Percentiles rank a stretch among this genome's conserved stretches.
These are phyloP conservation scores for Apodemia mormo DNA, from an alignment of 2,888 invertebrate species.

Conservation along the genomic window DNA sequence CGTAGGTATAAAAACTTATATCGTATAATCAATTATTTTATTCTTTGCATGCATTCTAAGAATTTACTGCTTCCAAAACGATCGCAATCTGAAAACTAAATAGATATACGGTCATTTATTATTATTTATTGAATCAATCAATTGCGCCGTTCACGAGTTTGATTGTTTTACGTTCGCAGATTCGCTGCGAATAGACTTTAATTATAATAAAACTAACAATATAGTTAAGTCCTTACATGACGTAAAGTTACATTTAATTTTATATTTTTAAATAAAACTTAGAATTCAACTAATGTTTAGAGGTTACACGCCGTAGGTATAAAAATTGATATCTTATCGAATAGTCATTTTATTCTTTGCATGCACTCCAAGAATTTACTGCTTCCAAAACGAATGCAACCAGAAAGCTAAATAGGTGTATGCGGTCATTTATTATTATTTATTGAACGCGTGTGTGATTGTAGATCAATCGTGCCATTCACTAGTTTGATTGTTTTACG, in stretches of 20 bases:
- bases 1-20: conserved; percentile 6
- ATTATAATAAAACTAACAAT: too few relatives aligned
- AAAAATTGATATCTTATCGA: not conserved
- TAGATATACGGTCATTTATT: conserved; percentile 34
- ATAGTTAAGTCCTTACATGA: too few relatives aligned
- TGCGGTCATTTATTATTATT: conserved; percentile 37
- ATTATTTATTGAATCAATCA: conserved; percentile 38
- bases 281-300: not conserved
- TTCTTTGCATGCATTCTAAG: conserved; percentile 40
- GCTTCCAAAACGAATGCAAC: conserved; percentile 39
- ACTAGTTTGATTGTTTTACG: conserved; percentile 39
- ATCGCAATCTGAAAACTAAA: conserved; percentile 38
- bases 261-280: too few relatives aligned
- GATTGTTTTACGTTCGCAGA: conserved; percentile 39
- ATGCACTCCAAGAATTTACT: conserved; percentile 42
- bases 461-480: conserved; percentile 34
- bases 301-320: conserved; percentile 6
- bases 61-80: conserved; percentile 41
- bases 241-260: too few relatives aligned
- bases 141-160: conserved; percentile 36
- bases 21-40: conserved; percentile 1
- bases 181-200: conserved; percentile 35
- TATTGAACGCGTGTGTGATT: conserved; percentile 35
- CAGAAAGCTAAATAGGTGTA: conserved; percentile 36
- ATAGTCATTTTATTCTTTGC: conserved; percentile 31